Percentiles rank a stretch among this genome's conserved stretches.
phyloP scores from a whole-genome alignment of 1,140 invertebrate genomes.

The Alviniconcha marisindica region DNA sequence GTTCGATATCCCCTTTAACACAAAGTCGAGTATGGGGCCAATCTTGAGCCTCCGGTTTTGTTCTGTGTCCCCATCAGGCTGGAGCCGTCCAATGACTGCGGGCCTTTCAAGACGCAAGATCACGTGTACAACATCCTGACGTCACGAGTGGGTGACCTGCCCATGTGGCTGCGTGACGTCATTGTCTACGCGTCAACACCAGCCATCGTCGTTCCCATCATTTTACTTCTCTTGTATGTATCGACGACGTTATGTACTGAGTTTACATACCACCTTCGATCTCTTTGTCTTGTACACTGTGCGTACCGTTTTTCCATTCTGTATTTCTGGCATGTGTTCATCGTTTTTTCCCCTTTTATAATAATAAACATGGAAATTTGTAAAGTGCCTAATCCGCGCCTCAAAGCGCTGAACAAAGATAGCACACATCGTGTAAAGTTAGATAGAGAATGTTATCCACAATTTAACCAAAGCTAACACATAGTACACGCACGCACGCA shows the following conservation, averaged over 20 bases:
- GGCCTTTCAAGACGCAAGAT: constrained; percentile 56
- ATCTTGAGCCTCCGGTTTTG: neutral
- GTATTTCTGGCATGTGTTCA: neutral
- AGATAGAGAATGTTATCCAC: too few species aligned
- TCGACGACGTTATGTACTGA: neutral
- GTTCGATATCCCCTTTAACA: too few species aligned
- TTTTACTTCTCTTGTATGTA: constrained; percentile 60
- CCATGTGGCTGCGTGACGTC: constrained; percentile 50
- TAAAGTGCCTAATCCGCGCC: neutral
- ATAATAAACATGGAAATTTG: too few species aligned
- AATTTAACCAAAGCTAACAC: too few species aligned
- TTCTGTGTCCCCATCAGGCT: constrained; percentile 46
- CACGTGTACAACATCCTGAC: constrained; percentile 56
- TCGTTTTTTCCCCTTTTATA: neutral
- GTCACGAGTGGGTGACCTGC: constrained; percentile 46
- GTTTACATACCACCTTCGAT: neutral
- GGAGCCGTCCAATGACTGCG: constrained; percentile 63
- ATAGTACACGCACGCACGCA: too few species aligned
- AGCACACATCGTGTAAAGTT: too few species aligned
- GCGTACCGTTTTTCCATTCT: neutral
- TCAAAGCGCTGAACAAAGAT: neutral
- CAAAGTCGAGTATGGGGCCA: too few species aligned
- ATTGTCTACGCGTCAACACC: constrained; percentile 52
- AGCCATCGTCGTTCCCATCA: constrained; percentile 56
- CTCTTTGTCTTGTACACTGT: neutral